A percentile compares a stretch with the other conserved stretches of the same genome.
Conservation (phyloP, 2,797 vertebrate genomes). For the Enteromius trimaculatus region DNA sequence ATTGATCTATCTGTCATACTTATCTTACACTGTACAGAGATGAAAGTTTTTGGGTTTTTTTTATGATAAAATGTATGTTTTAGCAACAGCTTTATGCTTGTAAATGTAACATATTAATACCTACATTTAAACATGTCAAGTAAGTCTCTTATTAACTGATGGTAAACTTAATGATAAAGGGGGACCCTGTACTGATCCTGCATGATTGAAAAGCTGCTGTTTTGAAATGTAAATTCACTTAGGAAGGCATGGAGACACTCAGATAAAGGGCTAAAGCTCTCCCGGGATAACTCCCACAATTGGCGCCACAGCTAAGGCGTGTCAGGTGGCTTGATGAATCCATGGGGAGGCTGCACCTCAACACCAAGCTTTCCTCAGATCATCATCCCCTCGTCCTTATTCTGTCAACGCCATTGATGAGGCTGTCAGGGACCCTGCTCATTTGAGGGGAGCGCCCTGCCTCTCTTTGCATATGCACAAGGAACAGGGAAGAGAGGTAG, state of each 20-base stretch:
- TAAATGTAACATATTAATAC: too few relatives aligned
- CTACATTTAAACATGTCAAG: constrained; percentile 11
- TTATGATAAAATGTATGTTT: too few relatives aligned
- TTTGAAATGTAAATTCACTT: constrained; percentile 82
- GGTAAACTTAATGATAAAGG: constrained; percentile 75
- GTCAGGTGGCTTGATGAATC: constrained; percentile 83
- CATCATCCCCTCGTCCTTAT: constrained; percentile 83
- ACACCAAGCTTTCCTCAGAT: constrained; percentile 79
- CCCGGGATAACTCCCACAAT: constrained; percentile 77
- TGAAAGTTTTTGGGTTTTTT: too few relatives aligned
- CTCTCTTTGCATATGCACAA: constrained; percentile 83
- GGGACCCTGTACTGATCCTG: constrained; percentile 76
- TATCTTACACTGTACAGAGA: too few relatives aligned
- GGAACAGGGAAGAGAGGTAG: constrained; percentile 60
- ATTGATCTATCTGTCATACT: too few relatives aligned
- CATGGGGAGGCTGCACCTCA: constrained; percentile 72
- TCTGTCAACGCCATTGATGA: constrained; percentile 85
- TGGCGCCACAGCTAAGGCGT: constrained; percentile 75
- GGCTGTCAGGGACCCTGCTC: constrained; percentile 82
- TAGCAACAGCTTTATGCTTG: too few relatives aligned
- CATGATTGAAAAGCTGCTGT: constrained; percentile 76
- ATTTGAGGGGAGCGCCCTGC: constrained; percentile 73
- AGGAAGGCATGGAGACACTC: constrained; percentile 53
- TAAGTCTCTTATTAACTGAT: constrained; percentile 24
- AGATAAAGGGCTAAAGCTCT: constrained; percentile 74